phyloP scores from a whole-genome alignment of 2,888 invertebrate genomes.

The Hypercompe scribonia region DNA sequence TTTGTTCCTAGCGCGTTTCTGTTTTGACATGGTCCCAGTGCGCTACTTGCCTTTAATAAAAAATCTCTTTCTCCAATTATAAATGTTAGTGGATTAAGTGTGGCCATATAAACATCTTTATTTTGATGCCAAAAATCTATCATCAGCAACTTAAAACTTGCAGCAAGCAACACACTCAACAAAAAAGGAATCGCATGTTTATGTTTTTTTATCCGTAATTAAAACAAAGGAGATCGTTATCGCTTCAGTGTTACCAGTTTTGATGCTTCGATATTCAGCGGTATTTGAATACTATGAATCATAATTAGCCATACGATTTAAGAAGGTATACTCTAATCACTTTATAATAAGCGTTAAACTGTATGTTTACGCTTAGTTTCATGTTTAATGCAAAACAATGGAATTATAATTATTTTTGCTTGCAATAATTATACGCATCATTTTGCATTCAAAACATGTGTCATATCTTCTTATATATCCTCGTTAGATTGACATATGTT shows the following conservation, averaged over 20 bases:
- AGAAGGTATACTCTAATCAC: constrained; percentile 29
- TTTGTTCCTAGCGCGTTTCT: no score
- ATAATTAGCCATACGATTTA: constrained; percentile 19
- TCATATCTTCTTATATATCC: no score
- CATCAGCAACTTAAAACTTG: neutral
- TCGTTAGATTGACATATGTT: constrained; percentile 42
- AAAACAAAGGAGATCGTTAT: constrained; percentile 44
- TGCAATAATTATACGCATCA: constrained; percentile 13
- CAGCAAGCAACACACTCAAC: neutral
- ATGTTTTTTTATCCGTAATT: constrained; percentile 22
- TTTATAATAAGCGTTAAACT: constrained; percentile 31
- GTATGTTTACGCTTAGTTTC: constrained; percentile 17
- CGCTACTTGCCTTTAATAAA: no score
- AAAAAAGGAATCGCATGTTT: neutral
- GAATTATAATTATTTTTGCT: constrained; percentile 28
- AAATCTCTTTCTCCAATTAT: no score
- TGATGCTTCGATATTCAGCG: constrained; percentile 14
- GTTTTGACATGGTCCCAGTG: no score
- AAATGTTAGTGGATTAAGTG: no score
- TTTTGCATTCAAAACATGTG: constrained; percentile 26
- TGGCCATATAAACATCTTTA: no score
- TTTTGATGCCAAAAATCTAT: neutral
- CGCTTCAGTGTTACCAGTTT: constrained; percentile 34
- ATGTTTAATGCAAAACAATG: constrained; percentile 42
- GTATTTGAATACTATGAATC: constrained; percentile 32